Evolutionary conservation across 2,797 vertebrate species (phyloP).

Genomic region (Myoxocephalus aenaeus): DNA sequence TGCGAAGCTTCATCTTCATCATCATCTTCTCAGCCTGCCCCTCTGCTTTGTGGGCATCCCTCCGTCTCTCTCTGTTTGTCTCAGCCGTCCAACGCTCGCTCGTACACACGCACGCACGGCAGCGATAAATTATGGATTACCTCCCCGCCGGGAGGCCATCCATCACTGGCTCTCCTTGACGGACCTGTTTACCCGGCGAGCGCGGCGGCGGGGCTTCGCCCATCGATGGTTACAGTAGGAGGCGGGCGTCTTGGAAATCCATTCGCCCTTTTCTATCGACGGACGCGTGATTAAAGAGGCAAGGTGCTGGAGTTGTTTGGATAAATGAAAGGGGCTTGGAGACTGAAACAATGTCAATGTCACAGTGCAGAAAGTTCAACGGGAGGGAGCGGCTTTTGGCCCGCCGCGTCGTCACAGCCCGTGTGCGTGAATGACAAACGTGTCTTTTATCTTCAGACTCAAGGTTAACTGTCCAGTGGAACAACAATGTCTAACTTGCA

Average conservation of each 20-base stretch:
- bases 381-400: constrained; percentile 22
- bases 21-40: background rate
- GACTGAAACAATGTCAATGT: constrained; percentile 44
- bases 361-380: constrained; percentile 26
- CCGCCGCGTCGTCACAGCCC: constrained; percentile 5
- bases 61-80: constrained; percentile 49
- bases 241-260: constrained; percentile 26
- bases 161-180: constrained; percentile 66
- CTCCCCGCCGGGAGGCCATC: constrained; percentile 59
- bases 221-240: constrained; percentile 59
- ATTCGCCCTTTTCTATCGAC: constrained; percentile 27
- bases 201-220: constrained; percentile 21
- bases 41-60: constrained; percentile 15
- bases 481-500: constrained; percentile 6
- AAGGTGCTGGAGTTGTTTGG: constrained; percentile 13
- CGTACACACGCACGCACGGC: too few species aligned
- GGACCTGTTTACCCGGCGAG: constrained; percentile 54
- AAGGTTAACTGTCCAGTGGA: constrained; percentile 47
- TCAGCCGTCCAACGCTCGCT: constrained; percentile 47
- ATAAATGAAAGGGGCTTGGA: constrained; percentile 31
- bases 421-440: constrained; percentile 35
- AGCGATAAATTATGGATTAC: constrained; percentile 73
- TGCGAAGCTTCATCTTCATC: constrained; percentile 15
- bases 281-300: constrained; percentile 39
- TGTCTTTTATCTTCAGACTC: constrained; percentile 33